Evolutionary conservation across 2,113 vertebrate genomes (phyloP), one percentile per base, ranked within the genome.

Genomic region (Gambusia holbrooki): DNA sequence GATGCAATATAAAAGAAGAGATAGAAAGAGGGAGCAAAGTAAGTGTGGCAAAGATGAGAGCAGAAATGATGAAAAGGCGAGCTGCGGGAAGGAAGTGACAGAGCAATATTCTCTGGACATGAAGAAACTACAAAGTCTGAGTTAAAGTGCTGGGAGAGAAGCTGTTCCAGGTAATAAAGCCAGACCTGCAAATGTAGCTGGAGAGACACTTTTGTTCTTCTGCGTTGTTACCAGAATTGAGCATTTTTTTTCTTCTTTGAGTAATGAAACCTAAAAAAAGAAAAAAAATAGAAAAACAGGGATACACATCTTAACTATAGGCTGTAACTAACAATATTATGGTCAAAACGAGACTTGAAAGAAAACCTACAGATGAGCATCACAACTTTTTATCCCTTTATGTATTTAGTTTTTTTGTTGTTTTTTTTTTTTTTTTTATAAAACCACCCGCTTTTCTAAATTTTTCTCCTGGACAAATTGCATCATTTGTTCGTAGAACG

Each of bases 71-170:
- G 79, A 86, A 88, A 86, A 77, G 83, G n/a, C 63, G 74, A 29
- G 63, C 81, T 80, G 81, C 68, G 73, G 79, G 83, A 84, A 69
- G 77, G 77, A 85, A 76, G 83, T 74, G 83, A 87, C 77, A 83
- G 84, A 80, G 37, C 5, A 69, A 66, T 75, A 78, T 69, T 87
- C 68, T 79, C 72, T 74, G 66, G 80, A 89, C 75, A 84, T 62
- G 70, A 82, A 74, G 61, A 29, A 76, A 86, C 87, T 79, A 83
- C 32, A 83, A 15, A 77, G 84, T 37, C 76, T 76, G 75, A 80
- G 83, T 77, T 81, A 64, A 65, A 78, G 76, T 72, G 73, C 19
- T 67, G 71, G 71, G 51, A 32, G 61, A 17, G 30, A 45, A 12
- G 30, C 5, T 28, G 25, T 17, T 29, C 25, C n/a, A 64, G 45